Percentiles rank a stretch among this genome's conserved stretches.
phyloP scores from a whole-genome alignment of 2,113 vertebrate species.

The Oncorhynchus nerka region DNA sequence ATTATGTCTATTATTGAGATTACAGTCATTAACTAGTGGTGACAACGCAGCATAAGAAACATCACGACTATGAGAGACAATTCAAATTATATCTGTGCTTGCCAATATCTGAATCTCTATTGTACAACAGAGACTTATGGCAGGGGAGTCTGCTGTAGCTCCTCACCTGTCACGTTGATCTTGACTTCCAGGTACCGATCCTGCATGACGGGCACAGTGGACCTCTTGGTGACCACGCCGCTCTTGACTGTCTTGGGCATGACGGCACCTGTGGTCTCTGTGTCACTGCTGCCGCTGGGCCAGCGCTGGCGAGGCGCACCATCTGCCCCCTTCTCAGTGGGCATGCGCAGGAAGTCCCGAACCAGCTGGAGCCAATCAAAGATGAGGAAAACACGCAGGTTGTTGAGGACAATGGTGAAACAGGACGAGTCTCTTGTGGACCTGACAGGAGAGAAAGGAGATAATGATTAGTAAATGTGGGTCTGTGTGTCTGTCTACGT shows the following conservation, averaged over 20 bases:
- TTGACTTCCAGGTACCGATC: constrained; percentile 91
- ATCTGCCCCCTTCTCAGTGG: constrained; percentile 62
- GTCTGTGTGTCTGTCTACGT: too few species aligned
- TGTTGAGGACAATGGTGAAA: constrained; percentile 96
- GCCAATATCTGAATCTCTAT: too few species aligned
- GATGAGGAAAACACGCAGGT: constrained; percentile 92
- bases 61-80: too few species aligned
- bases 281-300: constrained; percentile 60
- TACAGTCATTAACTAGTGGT: background rate
- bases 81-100: too few species aligned
- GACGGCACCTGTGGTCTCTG: constrained; percentile 53
- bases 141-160: background rate
- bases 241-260: constrained; percentile 91
- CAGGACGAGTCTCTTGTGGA: constrained; percentile 90
- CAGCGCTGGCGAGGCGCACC: constrained; percentile 51
- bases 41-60: too few species aligned
- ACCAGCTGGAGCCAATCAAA: constrained; percentile 94
- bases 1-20: background rate
- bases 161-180: constrained; percentile 91
- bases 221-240: constrained; percentile 93
- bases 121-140: background rate
- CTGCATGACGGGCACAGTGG: constrained; percentile 80
- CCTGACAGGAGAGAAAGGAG: constrained; percentile 58
- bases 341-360: constrained; percentile 82
- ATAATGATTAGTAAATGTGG: background rate